phyloP scores from a whole-genome alignment of 2,888 invertebrate species.

The Athalia cordata region DNA sequence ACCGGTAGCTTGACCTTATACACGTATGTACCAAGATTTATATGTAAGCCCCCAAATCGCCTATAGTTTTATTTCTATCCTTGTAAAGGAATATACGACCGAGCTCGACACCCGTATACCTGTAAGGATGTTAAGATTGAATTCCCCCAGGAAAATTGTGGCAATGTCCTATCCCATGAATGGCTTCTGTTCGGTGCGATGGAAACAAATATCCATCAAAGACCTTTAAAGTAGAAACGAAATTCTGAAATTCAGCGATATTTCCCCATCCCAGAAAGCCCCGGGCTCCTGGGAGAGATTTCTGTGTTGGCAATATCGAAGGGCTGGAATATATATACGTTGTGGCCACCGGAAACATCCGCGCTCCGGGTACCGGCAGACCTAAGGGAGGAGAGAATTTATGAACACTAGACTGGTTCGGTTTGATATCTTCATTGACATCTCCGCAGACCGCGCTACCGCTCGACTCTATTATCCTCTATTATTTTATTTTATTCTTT shows the following conservation, averaged over 20 bases:
- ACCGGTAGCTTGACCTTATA: background rate
- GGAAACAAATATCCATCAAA: conserved; percentile 48
- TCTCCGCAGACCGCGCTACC: conserved; percentile 50
- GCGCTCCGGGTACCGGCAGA: conserved; percentile 25
- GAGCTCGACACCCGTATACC: background rate
- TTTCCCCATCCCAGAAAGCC: conserved; percentile 45
- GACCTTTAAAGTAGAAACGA: conserved; percentile 48
- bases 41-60: background rate
- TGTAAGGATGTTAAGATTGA: conserved; percentile 6
- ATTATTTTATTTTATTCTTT: conserved; percentile 45
- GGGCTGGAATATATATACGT: conserved; percentile 45
- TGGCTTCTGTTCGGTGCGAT: conserved; percentile 30
- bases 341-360: conserved; percentile 48
- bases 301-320: conserved; percentile 52
- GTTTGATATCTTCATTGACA: conserved; percentile 61
- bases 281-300: conserved; percentile 42
- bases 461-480: conserved; percentile 25
- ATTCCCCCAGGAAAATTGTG: conserved; percentile 12
- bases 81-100: background rate
- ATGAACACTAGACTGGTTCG: conserved; percentile 57
- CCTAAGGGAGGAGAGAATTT: conserved; percentile 52
- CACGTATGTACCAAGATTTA: background rate
- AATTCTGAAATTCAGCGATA: conserved; percentile 56
- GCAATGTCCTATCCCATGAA: conserved; percentile 19
- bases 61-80: conserved; percentile 3